phyloP scores from a whole-genome alignment of 2,797 vertebrate species.

The Remorina albescens region DNA sequence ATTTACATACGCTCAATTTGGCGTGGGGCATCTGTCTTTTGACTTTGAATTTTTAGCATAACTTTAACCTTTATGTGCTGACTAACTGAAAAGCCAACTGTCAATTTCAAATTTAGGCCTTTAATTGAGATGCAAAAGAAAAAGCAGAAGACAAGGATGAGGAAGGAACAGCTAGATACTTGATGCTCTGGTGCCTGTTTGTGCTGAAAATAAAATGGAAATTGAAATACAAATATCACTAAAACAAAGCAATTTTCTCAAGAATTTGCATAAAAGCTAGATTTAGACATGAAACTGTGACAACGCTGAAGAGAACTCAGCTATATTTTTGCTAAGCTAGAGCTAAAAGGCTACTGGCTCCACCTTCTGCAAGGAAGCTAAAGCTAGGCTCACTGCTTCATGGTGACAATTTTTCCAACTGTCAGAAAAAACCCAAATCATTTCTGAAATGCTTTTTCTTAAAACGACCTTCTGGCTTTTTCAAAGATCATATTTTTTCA shows the following conservation, averaged over 20 bases:
- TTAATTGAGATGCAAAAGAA: slow-evolving; percentile 1
- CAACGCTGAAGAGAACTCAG: too few species aligned
- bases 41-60: not conserved
- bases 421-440: too few species aligned
- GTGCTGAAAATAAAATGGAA: not conserved
- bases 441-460: too few species aligned
- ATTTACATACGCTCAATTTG: not conserved
- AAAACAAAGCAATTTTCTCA: not conserved
- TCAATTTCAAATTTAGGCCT: not conserved
- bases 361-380: too few species aligned
- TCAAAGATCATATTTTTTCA: too few species aligned
- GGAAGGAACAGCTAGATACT: not conserved
- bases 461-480: too few species aligned
- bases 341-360: too few species aligned
- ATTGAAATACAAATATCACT: not conserved
- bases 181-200: not conserved
- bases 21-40: not conserved
- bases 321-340: too few species aligned
- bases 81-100: not conserved
- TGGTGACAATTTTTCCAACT: too few species aligned
- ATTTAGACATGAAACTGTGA: too few species aligned
- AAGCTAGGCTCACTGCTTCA: too few species aligned
- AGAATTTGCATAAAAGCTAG: not conserved
- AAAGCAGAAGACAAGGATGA: not conserved
- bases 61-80: not conserved